These are phyloP conservation scores for Virgularia gustaviana DNA, from an alignment of 92 coral and sea anemone species.

Conservation along the genomic window DNA sequence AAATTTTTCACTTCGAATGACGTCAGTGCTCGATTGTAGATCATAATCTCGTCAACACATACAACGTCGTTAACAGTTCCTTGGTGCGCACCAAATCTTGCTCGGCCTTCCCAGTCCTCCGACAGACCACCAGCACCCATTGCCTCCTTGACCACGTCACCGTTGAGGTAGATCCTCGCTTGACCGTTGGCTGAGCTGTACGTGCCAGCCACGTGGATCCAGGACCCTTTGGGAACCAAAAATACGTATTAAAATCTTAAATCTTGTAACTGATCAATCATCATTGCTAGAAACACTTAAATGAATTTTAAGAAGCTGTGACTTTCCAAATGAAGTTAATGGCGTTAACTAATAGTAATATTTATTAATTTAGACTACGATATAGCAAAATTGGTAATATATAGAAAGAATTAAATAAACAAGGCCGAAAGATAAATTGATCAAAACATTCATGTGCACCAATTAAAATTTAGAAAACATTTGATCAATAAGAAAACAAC, in stretches of 20 bases:
- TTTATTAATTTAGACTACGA: too few relatives aligned
- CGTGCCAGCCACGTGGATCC: constrained; percentile 84
- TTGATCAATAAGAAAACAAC: not conserved
- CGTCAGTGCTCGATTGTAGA: constrained; percentile 75
- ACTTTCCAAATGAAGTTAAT: too few relatives aligned
- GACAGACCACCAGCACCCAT: constrained; percentile 68
- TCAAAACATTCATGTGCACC: too few relatives aligned
- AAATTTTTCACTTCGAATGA: constrained; percentile 86
- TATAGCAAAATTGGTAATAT: too few relatives aligned
- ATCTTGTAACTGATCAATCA: too few relatives aligned
- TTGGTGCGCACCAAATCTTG: constrained; percentile 82
- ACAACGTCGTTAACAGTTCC: constrained; percentile 62
- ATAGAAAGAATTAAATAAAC: too few relatives aligned
- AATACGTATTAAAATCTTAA: too few relatives aligned
- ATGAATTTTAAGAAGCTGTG: too few relatives aligned
- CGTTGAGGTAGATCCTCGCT: constrained; percentile 80
- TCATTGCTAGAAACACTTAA: not conserved
- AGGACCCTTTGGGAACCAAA: constrained; percentile 65
- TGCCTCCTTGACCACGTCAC: constrained; percentile 72
- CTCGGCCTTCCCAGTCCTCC: constrained; percentile 96
- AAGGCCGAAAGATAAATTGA: too few relatives aligned
- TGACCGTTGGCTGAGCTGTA: constrained; percentile 55
- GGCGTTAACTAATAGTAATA: too few relatives aligned
- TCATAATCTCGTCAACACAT: constrained; percentile 69
- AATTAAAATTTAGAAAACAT: not conserved